These are phyloP conservation scores for Tillus elongatus DNA, from an alignment of 2,888 invertebrate species.

Conservation along the genomic window DNA sequence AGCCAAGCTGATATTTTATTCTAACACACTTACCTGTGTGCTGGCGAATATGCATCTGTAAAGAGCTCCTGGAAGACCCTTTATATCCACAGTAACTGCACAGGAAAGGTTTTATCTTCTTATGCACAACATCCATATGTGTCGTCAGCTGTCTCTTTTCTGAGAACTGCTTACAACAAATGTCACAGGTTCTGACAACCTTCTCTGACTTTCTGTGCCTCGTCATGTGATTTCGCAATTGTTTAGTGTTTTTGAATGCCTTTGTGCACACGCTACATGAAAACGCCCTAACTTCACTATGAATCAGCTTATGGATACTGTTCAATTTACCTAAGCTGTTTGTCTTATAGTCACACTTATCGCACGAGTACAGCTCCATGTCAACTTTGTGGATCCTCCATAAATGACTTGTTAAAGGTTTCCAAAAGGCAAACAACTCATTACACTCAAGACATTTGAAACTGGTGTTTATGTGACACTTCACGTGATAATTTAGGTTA, in stretches of 20 bases:
- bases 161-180: conserved; percentile 52
- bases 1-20: too few relatives aligned
- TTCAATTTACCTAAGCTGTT: conserved; percentile 59
- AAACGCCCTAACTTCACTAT: conserved; percentile 55
- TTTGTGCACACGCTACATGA: conserved; percentile 61
- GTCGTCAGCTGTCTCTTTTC: conserved; percentile 45
- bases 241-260: conserved; percentile 69
- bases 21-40: conserved; percentile 66
- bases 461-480: conserved; percentile 41
- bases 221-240: conserved; percentile 66
- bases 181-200: conserved; percentile 42
- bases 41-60: conserved; percentile 58
- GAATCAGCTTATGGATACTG: conserved; percentile 68
- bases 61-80: conserved; percentile 53
- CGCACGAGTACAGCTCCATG: conserved; percentile 70
- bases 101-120: conserved; percentile 55
- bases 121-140: conserved; percentile 57
- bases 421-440: conserved; percentile 49
- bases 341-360: conserved; percentile 65
- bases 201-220: conserved; percentile 46
- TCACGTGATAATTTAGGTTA: conserved; percentile 55
- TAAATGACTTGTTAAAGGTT: conserved; percentile 64
- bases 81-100: conserved; percentile 62
- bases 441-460: conserved; percentile 62
- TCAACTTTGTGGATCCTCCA: conserved; percentile 72